Evolutionary conservation across 2,888 invertebrate species (phyloP).

Genomic region (Thecocarcelia acutangulata): DNA sequence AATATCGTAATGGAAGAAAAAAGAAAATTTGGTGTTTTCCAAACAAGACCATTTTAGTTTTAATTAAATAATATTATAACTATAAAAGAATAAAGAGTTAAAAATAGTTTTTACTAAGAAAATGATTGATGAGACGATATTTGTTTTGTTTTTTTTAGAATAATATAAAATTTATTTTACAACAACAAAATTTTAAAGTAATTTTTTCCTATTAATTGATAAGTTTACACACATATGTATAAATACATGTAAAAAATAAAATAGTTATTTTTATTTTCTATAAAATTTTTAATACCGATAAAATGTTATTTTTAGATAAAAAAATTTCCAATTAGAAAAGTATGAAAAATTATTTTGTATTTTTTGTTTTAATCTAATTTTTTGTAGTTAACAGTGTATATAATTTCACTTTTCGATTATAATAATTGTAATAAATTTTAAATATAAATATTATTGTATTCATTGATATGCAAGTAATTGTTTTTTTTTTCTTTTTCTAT

Average conservation of each 20-base stretch:
- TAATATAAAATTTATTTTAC: slow-evolving; percentile 52
- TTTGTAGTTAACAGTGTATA: slow-evolving; percentile 60
- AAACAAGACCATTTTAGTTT: neutral
- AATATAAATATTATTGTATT: slow-evolving; percentile 73
- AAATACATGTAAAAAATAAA: slow-evolving; percentile 60
- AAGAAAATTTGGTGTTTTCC: neutral
- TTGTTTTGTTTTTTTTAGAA: slow-evolving; percentile 34
- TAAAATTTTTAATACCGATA: slow-evolving; percentile 51
- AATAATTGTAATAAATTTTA: slow-evolving; percentile 60
- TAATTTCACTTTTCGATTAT: slow-evolving; percentile 53
- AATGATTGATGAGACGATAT: slow-evolving; percentile 33
- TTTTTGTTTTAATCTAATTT: slow-evolving; percentile 52
- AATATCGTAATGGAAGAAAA: too few relatives aligned
- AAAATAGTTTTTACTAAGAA: slow-evolving; percentile 15
- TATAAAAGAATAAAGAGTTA: neutral
- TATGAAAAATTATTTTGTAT: slow-evolving; percentile 25
- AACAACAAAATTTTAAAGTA: slow-evolving; percentile 52
- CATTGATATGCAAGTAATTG: slow-evolving; percentile 73
- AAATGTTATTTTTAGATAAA: slow-evolving; percentile 36
- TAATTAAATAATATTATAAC: neutral
- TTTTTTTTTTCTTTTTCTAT: slow-evolving; percentile 58
- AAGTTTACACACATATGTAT: slow-evolving; percentile 59
- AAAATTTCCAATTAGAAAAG: slow-evolving; percentile 51
- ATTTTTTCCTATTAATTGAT: slow-evolving; percentile 34
- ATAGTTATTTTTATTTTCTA: slow-evolving; percentile 26